phyloP scores from a whole-genome alignment of 2,113 vertebrate genomes.

The Sphaerodactylus townsendi region DNA sequence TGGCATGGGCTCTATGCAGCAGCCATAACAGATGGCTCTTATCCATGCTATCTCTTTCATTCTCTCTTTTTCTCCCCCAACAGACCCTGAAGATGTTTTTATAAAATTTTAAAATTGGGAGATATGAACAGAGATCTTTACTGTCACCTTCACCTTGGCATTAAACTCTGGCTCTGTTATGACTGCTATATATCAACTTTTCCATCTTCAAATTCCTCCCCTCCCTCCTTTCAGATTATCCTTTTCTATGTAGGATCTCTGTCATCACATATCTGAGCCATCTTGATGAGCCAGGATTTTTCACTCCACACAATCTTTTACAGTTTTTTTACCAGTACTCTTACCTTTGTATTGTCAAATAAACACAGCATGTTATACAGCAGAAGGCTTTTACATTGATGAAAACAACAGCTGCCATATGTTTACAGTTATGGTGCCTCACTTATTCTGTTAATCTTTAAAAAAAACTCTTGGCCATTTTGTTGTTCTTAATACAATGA shows the following conservation, averaged over 20 bases:
- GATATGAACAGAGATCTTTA: no score
- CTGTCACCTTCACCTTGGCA: no score
- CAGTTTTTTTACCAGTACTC: neutral
- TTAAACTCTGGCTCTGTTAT: no score
- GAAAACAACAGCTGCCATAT: neutral
- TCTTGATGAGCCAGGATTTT: neutral
- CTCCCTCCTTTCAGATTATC: neutral
- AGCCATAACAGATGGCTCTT: no score
- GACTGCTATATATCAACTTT: neutral
- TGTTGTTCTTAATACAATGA: no score
- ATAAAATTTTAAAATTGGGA: no score
- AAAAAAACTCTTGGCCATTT: no score
- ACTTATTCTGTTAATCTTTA: neutral
- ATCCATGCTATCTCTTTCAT: no score
- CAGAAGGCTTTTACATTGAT: neutral
- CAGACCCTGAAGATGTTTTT: no score
- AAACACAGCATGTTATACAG: neutral
- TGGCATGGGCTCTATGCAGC: no score
- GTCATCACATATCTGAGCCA: neutral
- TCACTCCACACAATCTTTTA: neutral
- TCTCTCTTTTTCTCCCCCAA: no score
- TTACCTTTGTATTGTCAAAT: neutral
- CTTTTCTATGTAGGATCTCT: neutral
- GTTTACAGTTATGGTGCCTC: neutral
- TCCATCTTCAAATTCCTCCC: neutral